Evolutionary conservation across 2,888 invertebrate genomes (phyloP).

Genomic region (Dasysyrphus tricinctus): DNA sequence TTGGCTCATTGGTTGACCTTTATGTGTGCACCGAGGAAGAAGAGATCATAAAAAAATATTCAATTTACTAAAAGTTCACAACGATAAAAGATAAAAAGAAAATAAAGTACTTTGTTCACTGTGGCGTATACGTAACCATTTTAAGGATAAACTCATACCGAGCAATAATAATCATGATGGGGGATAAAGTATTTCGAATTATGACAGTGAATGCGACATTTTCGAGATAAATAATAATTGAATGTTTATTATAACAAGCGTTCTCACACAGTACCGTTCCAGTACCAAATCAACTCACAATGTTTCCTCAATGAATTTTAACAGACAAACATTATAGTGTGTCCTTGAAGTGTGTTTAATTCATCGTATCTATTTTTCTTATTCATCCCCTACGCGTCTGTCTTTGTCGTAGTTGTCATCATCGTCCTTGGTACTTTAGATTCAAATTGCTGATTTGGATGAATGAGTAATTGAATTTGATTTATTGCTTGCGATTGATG

Average conservation of each 20-base stretch:
- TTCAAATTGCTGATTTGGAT: constrained; percentile 53
- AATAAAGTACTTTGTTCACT: constrained; percentile 6
- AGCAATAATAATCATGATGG: neutral
- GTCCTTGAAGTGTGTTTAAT: constrained; percentile 11
- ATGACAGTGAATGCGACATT: constrained; percentile 22
- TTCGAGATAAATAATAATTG: constrained; percentile 65
- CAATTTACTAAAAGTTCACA: constrained; percentile 57
- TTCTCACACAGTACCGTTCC: neutral
- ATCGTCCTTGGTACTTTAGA: constrained; percentile 46
- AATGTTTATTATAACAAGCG: constrained; percentile 35
- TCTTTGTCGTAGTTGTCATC: constrained; percentile 3
- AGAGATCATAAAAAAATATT: constrained; percentile 48
- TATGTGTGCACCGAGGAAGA: constrained; percentile 11
- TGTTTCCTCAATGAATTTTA: constrained; percentile 33
- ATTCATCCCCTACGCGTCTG: neutral
- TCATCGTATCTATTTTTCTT: neutral
- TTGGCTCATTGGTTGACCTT: constrained; percentile 57
- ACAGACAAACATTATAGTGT: constrained; percentile 5
- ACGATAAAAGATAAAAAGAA: neutral
- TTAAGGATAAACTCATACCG: neutral
- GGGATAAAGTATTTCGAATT: constrained; percentile 31
- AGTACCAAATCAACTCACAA: neutral
- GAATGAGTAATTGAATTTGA: constrained; percentile 66
- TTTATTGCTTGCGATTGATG: constrained; percentile 53
- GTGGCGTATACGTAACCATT: constrained; percentile 26